These are phyloP conservation scores for Nymphalis urticae DNA, from an alignment of 2,888 invertebrate species.

Conservation along the genomic window DNA sequence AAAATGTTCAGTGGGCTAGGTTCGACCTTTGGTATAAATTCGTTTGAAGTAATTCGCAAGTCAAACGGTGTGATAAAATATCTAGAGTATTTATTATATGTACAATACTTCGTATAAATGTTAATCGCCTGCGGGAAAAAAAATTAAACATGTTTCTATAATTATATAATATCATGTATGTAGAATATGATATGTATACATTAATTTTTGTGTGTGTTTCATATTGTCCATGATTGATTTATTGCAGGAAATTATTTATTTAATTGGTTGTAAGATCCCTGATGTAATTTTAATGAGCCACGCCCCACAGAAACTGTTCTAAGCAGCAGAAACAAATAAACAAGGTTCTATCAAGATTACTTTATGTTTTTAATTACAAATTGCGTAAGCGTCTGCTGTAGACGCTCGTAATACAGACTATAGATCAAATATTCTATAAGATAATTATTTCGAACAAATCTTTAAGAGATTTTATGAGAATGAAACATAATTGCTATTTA, in stretches of 20 bases:
- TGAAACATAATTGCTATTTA: not conserved
- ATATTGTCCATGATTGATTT: slow-evolving; percentile 23
- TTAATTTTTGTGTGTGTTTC: slow-evolving; percentile 2
- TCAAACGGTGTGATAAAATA: slow-evolving; percentile 16
- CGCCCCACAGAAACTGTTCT: slow-evolving; percentile 23
- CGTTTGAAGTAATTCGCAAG: slow-evolving; percentile 24
- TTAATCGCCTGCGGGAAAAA: not conserved
- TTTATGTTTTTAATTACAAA: slow-evolving; percentile 34
- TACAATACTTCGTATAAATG: not conserved
- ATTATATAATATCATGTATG: not conserved
- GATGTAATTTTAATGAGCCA: slow-evolving; percentile 31
- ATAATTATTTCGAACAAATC: not conserved
- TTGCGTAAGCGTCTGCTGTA: slow-evolving; percentile 26
- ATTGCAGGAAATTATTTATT: slow-evolving; percentile 32
- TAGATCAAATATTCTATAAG: slow-evolving; percentile 3
- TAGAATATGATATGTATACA: not conserved
- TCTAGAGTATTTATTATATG: slow-evolving; percentile 1
- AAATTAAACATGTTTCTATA: not conserved
- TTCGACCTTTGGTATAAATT: slow-evolving; percentile 29
- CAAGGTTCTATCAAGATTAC: slow-evolving; percentile 29
- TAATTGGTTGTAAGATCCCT: slow-evolving; percentile 27
- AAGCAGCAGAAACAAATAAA: slow-evolving; percentile 27
- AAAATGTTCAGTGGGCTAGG: slow-evolving; percentile 25
- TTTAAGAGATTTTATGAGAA: not conserved
- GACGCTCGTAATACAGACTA: slow-evolving; percentile 19